Evolutionary conservation across 2,888 invertebrate genomes (phyloP).

Genomic region (Periphyllus acericola): DNA sequence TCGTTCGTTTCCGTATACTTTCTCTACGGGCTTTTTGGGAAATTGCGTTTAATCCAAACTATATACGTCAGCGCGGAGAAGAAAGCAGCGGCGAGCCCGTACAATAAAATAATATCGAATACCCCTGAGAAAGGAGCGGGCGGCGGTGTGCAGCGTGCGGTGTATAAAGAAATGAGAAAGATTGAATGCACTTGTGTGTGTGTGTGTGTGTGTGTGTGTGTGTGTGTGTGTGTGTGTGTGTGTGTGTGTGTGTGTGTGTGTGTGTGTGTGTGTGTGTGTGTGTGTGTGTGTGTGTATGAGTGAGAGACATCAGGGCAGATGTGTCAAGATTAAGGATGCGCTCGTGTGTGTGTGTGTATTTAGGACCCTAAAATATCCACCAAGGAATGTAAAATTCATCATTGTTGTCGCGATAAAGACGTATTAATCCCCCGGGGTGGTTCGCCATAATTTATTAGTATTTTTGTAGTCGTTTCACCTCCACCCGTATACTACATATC

Average conservation of each 20-base stretch:
- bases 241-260: no score
- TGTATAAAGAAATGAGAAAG: neutral
- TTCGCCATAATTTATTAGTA: slow-evolving; percentile 38
- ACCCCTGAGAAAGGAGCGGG: no score
- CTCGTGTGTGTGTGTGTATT: neutral
- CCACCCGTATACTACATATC: neutral
- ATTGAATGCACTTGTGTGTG: neutral
- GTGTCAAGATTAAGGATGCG: slow-evolving; percentile 1
- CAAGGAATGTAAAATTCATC: slow-evolving; percentile 37
- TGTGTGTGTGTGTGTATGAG: neutral
- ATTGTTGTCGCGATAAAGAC: slow-evolving; percentile 47
- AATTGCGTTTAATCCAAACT: neutral
- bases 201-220: neutral
- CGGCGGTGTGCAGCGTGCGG: no score
- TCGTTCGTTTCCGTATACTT: neutral
- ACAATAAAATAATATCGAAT: slow-evolving; percentile 26
- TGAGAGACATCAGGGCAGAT: neutral
- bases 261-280: neutral
- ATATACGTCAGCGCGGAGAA: no score
- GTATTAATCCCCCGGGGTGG: slow-evolving; percentile 38
- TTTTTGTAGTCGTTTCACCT: slow-evolving; percentile 30
- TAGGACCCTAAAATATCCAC: neutral
- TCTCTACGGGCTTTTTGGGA: neutral
- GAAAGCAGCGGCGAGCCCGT: no score
- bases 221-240: no score